phyloP scores from a whole-genome alignment of 1,140 invertebrate genomes.

The Protaetia brevitarsis region DNA sequence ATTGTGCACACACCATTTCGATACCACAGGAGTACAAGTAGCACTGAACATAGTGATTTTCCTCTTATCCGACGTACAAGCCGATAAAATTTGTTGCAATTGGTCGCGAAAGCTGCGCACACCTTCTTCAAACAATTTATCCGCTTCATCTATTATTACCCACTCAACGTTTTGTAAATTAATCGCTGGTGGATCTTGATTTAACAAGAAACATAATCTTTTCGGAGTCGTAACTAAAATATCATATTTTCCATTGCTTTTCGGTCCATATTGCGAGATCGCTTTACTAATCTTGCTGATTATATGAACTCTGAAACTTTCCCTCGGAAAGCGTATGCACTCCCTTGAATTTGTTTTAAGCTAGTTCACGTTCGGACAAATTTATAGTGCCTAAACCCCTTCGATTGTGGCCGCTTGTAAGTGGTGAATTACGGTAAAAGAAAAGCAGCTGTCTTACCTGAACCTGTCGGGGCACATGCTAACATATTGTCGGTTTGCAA shows the following conservation, averaged over 20 bases:
- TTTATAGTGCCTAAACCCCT: slow-evolving; percentile 76
- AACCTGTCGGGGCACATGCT: slow-evolving; percentile 92
- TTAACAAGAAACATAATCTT: slow-evolving; percentile 81
- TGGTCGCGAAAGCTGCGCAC: slow-evolving; percentile 82
- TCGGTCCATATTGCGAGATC: slow-evolving; percentile 59
- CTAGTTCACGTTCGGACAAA: slow-evolving; percentile 90
- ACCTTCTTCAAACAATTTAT: slow-evolving; percentile 89
- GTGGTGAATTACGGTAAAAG: slow-evolving; percentile 74
- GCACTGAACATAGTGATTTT: slow-evolving; percentile 84
- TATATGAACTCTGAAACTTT: slow-evolving; percentile 67
- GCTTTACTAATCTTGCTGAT: slow-evolving; percentile 70
- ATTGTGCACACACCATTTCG: slow-evolving; percentile 88
- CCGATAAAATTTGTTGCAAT: slow-evolving; percentile 74
- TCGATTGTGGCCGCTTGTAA: slow-evolving; percentile 60
- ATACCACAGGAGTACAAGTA: slow-evolving; percentile 84
- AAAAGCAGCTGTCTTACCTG: slow-evolving; percentile 83
- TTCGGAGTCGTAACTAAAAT: slow-evolving; percentile 97
- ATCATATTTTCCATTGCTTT: slow-evolving; percentile 70
- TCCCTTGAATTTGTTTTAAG: slow-evolving; percentile 88
- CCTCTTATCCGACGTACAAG: slow-evolving; percentile 64
- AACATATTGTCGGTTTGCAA: slow-evolving; percentile 81
- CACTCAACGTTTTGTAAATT: slow-evolving; percentile 77
- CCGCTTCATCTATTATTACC: slow-evolving; percentile 92
- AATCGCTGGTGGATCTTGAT: slow-evolving; percentile 74
- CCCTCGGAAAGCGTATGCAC: slow-evolving; percentile 72